phyloP scores from a whole-genome alignment of 2,113 vertebrate genomes.

The Microtus oregoni region DNA sequence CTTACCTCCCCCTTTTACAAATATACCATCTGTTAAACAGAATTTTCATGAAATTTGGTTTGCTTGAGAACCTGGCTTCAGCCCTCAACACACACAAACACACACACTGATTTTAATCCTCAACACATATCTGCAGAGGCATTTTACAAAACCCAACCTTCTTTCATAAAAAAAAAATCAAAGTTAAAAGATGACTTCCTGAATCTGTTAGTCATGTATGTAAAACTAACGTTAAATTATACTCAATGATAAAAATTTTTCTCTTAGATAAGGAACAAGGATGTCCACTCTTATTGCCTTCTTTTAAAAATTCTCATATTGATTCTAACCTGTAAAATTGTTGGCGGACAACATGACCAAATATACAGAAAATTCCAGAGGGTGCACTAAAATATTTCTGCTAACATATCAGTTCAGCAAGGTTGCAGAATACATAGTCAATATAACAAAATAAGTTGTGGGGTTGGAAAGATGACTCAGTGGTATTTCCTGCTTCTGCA shows the following conservation, averaged over 20 bases:
- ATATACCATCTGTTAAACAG: conserved; percentile 6
- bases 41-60: neutral
- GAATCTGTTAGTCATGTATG: neutral
- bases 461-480: neutral
- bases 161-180: neutral
- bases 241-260: neutral
- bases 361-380: neutral
- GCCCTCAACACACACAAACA: neutral
- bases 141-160: neutral
- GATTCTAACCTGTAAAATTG: neutral
- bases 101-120: neutral
- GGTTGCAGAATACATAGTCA: neutral
- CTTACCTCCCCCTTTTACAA: neutral
- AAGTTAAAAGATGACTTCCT: neutral
- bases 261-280: neutral
- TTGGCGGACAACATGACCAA: neutral
- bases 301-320: neutral
- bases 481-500: neutral
- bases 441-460: conserved; percentile 27
- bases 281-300: neutral
- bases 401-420: neutral
- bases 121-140: neutral
- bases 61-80: neutral
- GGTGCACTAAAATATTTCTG: neutral
- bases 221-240: neutral